Percentiles rank a stretch among this genome's conserved stretches.
phyloP scores from a whole-genome alignment of 2,888 invertebrate species.

The Lucinisca nassula region DNA sequence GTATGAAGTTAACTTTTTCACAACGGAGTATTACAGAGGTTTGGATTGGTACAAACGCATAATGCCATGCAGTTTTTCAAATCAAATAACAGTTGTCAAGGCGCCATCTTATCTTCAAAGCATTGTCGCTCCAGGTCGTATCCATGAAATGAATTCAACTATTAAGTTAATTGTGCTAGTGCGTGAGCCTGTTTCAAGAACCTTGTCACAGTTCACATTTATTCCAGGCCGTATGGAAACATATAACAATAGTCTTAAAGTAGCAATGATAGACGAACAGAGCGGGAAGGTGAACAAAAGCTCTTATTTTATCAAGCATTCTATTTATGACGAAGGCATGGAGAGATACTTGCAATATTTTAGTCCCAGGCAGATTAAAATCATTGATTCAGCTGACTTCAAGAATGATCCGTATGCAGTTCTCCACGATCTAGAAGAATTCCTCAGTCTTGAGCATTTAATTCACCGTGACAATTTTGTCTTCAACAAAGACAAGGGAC shows the following conservation, averaged over 20 bases:
- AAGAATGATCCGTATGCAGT: conserved; percentile 76
- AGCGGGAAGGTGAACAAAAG: background rate
- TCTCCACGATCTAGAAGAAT: conserved; percentile 76
- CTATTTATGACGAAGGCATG: conserved; percentile 91
- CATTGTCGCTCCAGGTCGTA: conserved; percentile 96
- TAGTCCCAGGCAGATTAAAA: conserved; percentile 95
- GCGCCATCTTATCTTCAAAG: conserved; percentile 99
- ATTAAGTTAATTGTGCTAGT: background rate
- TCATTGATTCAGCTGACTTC: conserved; percentile 91
- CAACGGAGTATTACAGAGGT: conserved; percentile 90
- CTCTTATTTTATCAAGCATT: conserved; percentile 49
- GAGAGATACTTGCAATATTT: conserved; percentile 94
- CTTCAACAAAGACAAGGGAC: conserved; percentile 98
- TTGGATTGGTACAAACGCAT: conserved; percentile 95
- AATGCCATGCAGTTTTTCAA: conserved; percentile 97
- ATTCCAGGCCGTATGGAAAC: background rate
- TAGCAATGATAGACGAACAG: background rate
- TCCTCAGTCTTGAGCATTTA: conserved; percentile 73
- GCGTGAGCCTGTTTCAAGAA: background rate
- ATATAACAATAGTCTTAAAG: background rate
- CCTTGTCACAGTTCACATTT: background rate
- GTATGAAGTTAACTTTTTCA: conserved; percentile 40
- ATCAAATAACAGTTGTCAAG: conserved; percentile 98
- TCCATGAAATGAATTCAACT: background rate
- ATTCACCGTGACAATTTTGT: conserved; percentile 93